A percentile compares a stretch with the other conserved stretches of the same genome.
Conservation (phyloP, 2,797 vertebrate species). For the Lophius americanus region DNA sequence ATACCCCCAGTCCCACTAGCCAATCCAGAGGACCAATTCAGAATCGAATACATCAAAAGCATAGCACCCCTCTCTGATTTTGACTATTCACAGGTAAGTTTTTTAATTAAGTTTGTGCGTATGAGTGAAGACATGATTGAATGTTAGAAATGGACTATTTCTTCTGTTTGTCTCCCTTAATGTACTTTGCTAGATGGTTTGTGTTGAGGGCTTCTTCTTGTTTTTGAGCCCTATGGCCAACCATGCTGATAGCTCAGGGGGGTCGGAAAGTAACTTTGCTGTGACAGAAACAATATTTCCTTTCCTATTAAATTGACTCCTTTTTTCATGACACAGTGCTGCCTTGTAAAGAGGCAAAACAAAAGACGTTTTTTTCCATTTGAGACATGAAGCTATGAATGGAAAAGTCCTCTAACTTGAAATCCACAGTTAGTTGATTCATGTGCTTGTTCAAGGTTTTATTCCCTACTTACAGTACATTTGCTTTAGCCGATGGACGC, state of each 20-base stretch:
- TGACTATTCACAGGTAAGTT: slow-evolving; percentile 95
- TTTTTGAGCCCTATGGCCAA: slow-evolving; percentile 12
- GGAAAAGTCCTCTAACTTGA: slow-evolving; percentile 19
- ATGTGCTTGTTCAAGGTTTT: slow-evolving; percentile 7
- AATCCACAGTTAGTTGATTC: slow-evolving; percentile 21
- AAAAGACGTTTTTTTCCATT: not conserved
- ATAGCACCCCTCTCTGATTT: slow-evolving; percentile 98
- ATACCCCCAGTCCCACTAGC: slow-evolving; percentile 97
- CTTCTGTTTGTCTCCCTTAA: slow-evolving; percentile 4
- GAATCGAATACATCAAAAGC: slow-evolving; percentile 99
- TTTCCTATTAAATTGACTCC: not conserved
- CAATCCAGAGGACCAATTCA: slow-evolving; percentile 97
- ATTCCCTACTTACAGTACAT: not conserved
- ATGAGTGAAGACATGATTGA: not conserved
- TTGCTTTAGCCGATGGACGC: slow-evolving; percentile 37
- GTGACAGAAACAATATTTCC: slow-evolving; percentile 1
- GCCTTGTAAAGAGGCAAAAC: not conserved
- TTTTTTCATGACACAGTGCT: not conserved
- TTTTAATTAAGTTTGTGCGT: not conserved
- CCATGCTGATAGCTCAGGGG: slow-evolving; percentile 12
- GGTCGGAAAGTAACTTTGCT: slow-evolving; percentile 13
- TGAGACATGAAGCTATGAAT: not conserved
- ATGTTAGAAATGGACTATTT: not conserved
- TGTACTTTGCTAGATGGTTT: slow-evolving; percentile 26
- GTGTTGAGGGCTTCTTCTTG: slow-evolving; percentile 28